A percentile compares a stretch with the other conserved stretches of the same genome.
Evolutionary conservation across 1,140 invertebrate genomes (phyloP).

Genomic region (Cataglyphis hispanica): DNA sequence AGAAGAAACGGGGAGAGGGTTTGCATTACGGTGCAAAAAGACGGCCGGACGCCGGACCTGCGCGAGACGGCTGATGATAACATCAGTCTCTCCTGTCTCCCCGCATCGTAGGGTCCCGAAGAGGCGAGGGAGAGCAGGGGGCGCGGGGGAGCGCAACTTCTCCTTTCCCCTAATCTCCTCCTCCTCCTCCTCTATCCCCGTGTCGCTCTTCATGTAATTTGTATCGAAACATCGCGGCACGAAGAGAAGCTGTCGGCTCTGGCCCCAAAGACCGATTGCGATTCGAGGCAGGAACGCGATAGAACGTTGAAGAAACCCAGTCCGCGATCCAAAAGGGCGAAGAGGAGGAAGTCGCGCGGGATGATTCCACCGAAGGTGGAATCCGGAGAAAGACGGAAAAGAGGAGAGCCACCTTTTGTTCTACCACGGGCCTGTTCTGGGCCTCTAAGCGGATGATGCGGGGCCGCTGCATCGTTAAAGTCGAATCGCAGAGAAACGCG

Average conservation of each 20-base stretch:
- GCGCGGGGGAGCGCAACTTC: not conserved
- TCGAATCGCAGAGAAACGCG: conserved; percentile 3
- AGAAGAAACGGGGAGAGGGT: conserved; percentile 20
- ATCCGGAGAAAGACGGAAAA: conserved; percentile 58
- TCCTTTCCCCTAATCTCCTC: not conserved
- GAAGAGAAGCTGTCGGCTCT: conserved; percentile 72
- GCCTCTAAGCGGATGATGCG: not conserved
- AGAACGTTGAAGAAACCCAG: conserved; percentile 57
- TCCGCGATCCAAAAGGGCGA: conserved; percentile 14
- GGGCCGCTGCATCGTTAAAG: conserved; percentile 6
- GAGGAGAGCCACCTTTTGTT: conserved; percentile 63
- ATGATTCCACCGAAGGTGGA: conserved; percentile 56
- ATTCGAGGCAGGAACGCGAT: conserved; percentile 55
- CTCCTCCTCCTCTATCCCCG: conserved; percentile 42
- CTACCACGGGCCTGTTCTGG: conserved; percentile 8
- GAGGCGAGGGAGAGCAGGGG: conserved; percentile 5
- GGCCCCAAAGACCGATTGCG: conserved; percentile 75
- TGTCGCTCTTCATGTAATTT: conserved; percentile 81
- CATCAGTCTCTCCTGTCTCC: conserved; percentile 78
- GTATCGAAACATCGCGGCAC: conserved; percentile 80
- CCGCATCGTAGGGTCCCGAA: not conserved
- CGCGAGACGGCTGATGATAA: conserved; percentile 80
- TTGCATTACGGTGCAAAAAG: conserved; percentile 70
- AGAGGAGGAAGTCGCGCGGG: conserved; percentile 56
- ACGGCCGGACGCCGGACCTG: conserved; percentile 55